These are phyloP conservation scores for Drosophila melanogaster DNA, from an alignment of 1,140 invertebrate genomes.

Conservation along the genomic window Release_6_plus_ISO1_MT NT_033779.5:8604001-8604500, in stretches of 20 bases:
- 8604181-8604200: conserved; percentile 46
- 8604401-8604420: conserved; percentile 80
- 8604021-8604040: conserved; percentile 60
- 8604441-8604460: background rate
- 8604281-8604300: conserved; percentile 13
- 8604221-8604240: conserved; percentile 62
- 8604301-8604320: conserved; percentile 51
- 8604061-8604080: conserved; percentile 70
- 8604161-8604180: conserved; percentile 67
- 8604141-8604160: conserved; percentile 18
- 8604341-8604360: conserved; percentile 19
- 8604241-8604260: conserved; percentile 79
- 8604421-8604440: conserved; percentile 56
- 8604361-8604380: conserved; percentile 1
- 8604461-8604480: conserved; percentile 53
- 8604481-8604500: conserved; percentile 82
- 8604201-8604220: conserved; percentile 10
- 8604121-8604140: conserved; percentile 5
- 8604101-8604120: conserved; percentile 31
- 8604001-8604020: conserved; percentile 26
- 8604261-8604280: conserved; percentile 64
- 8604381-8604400: conserved; percentile 46
- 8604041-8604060: conserved; percentile 69
- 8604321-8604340: conserved; percentile 68
- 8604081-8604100: conserved; percentile 37